Evolutionary conservation across 2,888 invertebrate species (phyloP), one percentile per base, ranked within the genome.

Genomic region (Tethea ocularis): DNA sequence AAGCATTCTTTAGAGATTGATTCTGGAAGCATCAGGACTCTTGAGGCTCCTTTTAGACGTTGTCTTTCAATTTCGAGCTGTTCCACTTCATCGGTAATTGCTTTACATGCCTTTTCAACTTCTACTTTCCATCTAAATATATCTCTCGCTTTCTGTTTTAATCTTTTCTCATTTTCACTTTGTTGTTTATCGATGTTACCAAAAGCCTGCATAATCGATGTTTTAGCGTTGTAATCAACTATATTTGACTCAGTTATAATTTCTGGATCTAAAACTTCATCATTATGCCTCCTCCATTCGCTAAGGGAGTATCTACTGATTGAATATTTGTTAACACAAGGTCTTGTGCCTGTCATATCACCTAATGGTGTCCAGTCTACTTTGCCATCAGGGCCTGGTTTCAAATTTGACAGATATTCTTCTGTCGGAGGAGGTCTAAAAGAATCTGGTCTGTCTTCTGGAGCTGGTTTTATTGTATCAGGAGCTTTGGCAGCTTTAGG

Each of bases 1-100:
- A 97, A 86, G 75, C 97, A 97, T 83, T 97, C 97, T 61, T 94
- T 95, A 0, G 95, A 95, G 72, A 97, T 97, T 0, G 96, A 94
- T 89, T 96, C 96, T 0, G 96, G 96, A 61, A 96, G 84, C 80
- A 95, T 95, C 5, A 97, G 78, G 0, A 95, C 94, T 51, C 95
- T 94, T 4, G 95, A 84, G 0, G 96, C 96, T 61, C 95, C 94
- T 75, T 96, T 96, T 24, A 97, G 84, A 6, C 96, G 91, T 61
- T 94, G 93, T 56, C 95, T 91, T 74, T 96, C 95, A 58, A 94
- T 94, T 84, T 96, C 96, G 63, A 96, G 86, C 24, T 94, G 82
- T 62, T 94, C 93, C 6, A 97, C 95, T 87, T 97, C 97, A 67
- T 96, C 95, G 0, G 95, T 94, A 66, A 96, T 95, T 0, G 95